phyloP scores from a whole-genome alignment of 2,113 vertebrate species.

The Perccottus glenii region DNA sequence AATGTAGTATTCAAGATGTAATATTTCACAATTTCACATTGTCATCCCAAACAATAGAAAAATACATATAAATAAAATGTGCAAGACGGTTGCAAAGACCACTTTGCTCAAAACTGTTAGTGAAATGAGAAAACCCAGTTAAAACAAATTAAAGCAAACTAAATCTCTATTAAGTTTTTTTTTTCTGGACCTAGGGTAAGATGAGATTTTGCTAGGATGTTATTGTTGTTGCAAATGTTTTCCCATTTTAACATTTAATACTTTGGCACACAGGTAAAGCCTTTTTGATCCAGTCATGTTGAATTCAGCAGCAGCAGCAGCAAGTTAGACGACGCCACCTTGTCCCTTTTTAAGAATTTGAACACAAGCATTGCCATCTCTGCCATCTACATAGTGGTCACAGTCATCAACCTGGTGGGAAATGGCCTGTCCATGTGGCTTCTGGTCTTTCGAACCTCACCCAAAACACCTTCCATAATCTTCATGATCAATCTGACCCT shows the following conservation, averaged over 20 bases:
- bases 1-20: too few species aligned
- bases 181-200: too few species aligned
- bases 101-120: too few species aligned
- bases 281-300: conserved; percentile 38
- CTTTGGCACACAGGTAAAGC: not conserved
- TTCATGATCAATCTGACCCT: conserved; percentile 96
- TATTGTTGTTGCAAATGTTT: not conserved
- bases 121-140: too few species aligned
- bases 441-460: conserved; percentile 82
- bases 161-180: too few species aligned
- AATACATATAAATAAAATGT: too few species aligned
- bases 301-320: conserved; percentile 49
- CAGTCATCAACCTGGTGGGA: conserved; percentile 82
- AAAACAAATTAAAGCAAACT: too few species aligned
- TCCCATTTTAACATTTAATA: not conserved
- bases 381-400: conserved; percentile 82
- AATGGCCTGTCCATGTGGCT: conserved; percentile 90
- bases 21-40: too few species aligned
- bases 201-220: too few species aligned
- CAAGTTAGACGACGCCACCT: conserved; percentile 81
- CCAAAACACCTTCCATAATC: conserved; percentile 86
- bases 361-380: conserved; percentile 73
- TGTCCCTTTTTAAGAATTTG: conserved; percentile 79
- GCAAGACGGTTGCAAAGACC: too few species aligned
- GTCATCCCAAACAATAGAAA: too few species aligned